Base-by-base conservation (phyloP, 2,888 invertebrate species). In the Pachydiplax longipennis region DNA sequence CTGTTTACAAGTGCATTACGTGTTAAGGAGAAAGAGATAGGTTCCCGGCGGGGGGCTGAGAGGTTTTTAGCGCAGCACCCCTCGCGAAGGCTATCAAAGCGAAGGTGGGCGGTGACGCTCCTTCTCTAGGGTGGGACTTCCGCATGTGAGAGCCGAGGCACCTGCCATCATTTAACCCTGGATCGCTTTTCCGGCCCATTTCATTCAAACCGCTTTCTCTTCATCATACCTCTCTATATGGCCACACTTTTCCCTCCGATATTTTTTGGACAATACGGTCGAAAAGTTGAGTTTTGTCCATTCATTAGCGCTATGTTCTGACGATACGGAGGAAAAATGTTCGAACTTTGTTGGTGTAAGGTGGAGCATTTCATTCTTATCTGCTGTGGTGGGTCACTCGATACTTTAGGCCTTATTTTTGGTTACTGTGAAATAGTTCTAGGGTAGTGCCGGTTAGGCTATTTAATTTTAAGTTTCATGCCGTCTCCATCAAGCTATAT, bases 1-100 rank as follows among this genome's bases (percentile, higher is more conserved):
- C 87, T 87, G 87, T 87, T 87, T 87, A 87, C 87, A 87, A 87
- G 87, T 87, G 61, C 87, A 61, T 87, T 58, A 83, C 83, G 83
- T 58, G 83, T 83, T 87, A 18, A 87, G 87, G 87, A 37, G 58
- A 35, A 58, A 18, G 35, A 83, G 87, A 61, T 87, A 37, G 61
- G n/a, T 37, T 35, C 61, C n/a, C 37, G 18, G 58, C 18, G 58
- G 87, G 35, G 87, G 87, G 37, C 31, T 31, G 73, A 73, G 73
- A 73, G 73, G 73, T 73, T 73, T 25, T 25, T 13, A 25, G 25
- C 25, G 31, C 15, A 73, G 31, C 25, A 12, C 73, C 31, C 25
- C 31, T 31, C 73, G 65, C 61, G 83, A 31, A 31, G 53, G 53
- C 31, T 25, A 22, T 58, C 18, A 10, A 35, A 73, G 82, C 15